phyloP scores from a whole-genome alignment of 2,113 vertebrate genomes.

The Lasiurus borealis region DNA sequence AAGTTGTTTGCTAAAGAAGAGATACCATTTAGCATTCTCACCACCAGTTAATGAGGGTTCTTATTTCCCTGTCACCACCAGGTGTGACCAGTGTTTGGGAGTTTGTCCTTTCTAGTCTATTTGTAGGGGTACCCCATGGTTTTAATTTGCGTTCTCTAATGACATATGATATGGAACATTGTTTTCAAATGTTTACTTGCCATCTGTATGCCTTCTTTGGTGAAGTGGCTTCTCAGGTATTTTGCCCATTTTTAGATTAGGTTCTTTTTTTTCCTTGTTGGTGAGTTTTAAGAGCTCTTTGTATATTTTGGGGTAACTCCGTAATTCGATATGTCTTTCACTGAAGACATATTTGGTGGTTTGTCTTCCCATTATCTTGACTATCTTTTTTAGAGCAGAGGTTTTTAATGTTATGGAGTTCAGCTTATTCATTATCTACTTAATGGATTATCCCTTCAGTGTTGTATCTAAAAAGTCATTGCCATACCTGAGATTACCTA shows the following conservation, averaged over 20 bases:
- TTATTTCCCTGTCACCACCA: neutral
- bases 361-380: neutral
- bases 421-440: neutral
- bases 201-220: neutral
- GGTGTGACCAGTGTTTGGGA: neutral
- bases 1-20: neutral
- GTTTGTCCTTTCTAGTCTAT: neutral
- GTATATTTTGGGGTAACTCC: neutral
- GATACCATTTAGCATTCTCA: neutral
- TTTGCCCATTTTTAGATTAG: neutral
- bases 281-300: neutral
- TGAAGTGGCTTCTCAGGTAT: neutral
- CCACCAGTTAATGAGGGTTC: neutral
- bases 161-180: neutral
- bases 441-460: neutral
- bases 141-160: neutral
- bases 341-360: neutral
- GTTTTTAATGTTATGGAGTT: neutral
- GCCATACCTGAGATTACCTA: neutral
- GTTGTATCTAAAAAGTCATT: neutral
- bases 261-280: neutral
- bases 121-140: neutral
- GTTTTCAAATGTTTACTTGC: neutral
- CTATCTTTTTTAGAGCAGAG: neutral
- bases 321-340: neutral